A percentile compares a stretch with the other conserved stretches of the same genome.
These are phyloP conservation scores for Malurus cyaneus DNA, from an alignment of 2,113 vertebrate genomes.

Conservation along the genomic window DNA sequence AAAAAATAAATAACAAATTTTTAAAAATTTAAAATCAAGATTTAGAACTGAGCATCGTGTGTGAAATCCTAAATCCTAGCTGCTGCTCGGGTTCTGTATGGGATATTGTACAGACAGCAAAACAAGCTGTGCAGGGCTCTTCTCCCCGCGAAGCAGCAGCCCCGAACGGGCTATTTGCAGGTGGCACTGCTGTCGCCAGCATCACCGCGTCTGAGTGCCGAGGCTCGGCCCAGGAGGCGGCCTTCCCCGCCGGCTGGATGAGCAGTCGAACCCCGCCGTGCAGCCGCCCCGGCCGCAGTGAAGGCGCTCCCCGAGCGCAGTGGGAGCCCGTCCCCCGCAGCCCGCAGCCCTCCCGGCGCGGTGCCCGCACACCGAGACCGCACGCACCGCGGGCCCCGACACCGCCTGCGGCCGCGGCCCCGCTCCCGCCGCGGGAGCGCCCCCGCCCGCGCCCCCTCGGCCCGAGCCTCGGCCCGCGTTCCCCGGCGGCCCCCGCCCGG, in stretches of 20 bases:
- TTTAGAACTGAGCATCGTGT: accelerated
- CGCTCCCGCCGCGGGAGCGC: background rate
- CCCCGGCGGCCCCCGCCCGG: too few relatives aligned
- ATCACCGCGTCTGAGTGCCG: background rate
- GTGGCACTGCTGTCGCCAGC: accelerated
- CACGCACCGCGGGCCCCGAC: background rate
- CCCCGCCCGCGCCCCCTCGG: too few relatives aligned
- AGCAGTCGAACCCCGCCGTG: background rate
- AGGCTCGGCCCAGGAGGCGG: background rate
- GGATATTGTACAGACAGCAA: accelerated
- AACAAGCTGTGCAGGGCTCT: background rate
- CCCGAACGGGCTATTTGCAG: accelerated
- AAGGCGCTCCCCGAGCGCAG: too few relatives aligned
- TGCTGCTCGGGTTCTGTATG: accelerated
- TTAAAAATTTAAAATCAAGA: background rate
- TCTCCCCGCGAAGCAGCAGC: background rate
- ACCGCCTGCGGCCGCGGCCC: too few relatives aligned
- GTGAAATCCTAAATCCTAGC: background rate
- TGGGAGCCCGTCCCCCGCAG: background rate
- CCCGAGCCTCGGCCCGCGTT: too few relatives aligned
- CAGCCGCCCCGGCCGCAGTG: background rate
- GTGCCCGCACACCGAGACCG: background rate
- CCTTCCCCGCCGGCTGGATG: accelerated
- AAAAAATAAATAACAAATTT: background rate
- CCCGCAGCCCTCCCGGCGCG: background rate